Evolutionary conservation across 2,113 vertebrate species (phyloP), one percentile per base, ranked within the genome.

Genomic region (Muntiacus reevesi): DNA sequence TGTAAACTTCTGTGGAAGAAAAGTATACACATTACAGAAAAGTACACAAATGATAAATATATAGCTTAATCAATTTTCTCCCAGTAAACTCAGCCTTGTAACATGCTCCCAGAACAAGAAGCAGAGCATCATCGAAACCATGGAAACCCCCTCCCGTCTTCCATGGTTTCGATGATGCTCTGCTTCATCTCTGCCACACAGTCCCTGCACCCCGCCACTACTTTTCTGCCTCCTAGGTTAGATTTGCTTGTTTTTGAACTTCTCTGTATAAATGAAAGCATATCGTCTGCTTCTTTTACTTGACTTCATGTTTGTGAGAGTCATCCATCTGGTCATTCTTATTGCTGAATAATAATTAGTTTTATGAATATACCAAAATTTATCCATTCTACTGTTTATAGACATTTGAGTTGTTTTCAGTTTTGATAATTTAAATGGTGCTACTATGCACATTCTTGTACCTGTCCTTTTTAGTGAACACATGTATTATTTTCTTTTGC

Each of bases 11-110:
- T 94, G 40, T 59, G 54, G 36, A 79, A 87, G 82, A 86, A 90
- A 97, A 91, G 60, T 74, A 81, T 27, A 93, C 45, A 89, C 89
- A 95, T 97, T 82, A 52, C 30, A 87, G 79, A n/a, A 83, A 96
- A 90, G 54, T 62, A 79, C 33, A 95, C 57, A 90, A 92, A 96
- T 97, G 47, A 33, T 33, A 86, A 71, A 14, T 47, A 71, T 59
- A 85, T 59, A n/a, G 36, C 30, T 62, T 30, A 83, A 59, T 74
- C 83, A 6, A 50, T 90, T 91, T 96, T 91, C 89, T 97, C 79
- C 71, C 86, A 96, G 50, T 89, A 96, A 97, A 74, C 62, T 83
- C 16, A 47, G 3, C 40, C 71, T 55, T n/a, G 27, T 93, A 86
- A 67, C n/a, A 25, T 28, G 6, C 50, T 87, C 28, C 43, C 27